Percentiles rank a stretch among this genome's conserved stretches.
These are phyloP conservation scores for Ceratina calcarata DNA, from an alignment of 1,140 invertebrate species.

Conservation along the genomic window DNA sequence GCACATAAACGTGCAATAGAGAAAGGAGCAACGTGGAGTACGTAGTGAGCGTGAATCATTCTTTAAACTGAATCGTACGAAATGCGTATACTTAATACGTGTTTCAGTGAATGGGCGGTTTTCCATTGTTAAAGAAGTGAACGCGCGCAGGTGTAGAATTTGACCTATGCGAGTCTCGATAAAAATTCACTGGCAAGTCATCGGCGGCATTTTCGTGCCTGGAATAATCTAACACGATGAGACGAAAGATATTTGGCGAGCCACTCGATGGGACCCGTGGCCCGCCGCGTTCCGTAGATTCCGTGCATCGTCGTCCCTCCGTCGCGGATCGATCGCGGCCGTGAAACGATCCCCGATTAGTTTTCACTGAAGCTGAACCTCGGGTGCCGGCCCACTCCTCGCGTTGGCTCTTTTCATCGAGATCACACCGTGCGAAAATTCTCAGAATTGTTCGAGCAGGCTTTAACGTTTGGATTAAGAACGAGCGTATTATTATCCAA, in stretches of 20 bases:
- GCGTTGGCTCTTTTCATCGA: not conserved
- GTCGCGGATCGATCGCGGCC: not conserved
- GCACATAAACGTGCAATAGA: too few species aligned
- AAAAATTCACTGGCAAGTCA: too few species aligned
- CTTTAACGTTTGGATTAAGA: not conserved
- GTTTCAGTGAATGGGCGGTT: conserved; percentile 37
- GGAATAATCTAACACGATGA: too few species aligned
- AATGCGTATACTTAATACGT: conserved; percentile 3
- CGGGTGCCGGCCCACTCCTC: not conserved
- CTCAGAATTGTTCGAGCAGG: conserved; percentile 12
- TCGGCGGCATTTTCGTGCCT: too few species aligned
- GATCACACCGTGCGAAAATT: conserved; percentile 30
- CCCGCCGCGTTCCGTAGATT: conserved; percentile 70
- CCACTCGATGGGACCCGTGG: conserved; percentile 11
- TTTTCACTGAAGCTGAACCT: not conserved
- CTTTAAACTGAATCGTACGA: conserved; percentile 8
- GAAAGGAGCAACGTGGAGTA: too few species aligned
- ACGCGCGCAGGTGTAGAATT: conserved; percentile 2
- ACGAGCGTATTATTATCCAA: not conserved
- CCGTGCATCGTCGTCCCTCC: conserved; percentile 59
- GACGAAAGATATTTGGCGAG: conserved; percentile 59
- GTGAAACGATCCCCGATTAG: not conserved
- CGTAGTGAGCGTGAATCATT: conserved; percentile 8
- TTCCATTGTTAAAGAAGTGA: conserved; percentile 39
- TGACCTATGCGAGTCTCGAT: not conserved